Percentiles rank a stretch among this genome's conserved stretches.
These are phyloP conservation scores for Cerceris rybyensis DNA, from an alignment of 2,888 invertebrate genomes.

Conservation along the genomic window DNA sequence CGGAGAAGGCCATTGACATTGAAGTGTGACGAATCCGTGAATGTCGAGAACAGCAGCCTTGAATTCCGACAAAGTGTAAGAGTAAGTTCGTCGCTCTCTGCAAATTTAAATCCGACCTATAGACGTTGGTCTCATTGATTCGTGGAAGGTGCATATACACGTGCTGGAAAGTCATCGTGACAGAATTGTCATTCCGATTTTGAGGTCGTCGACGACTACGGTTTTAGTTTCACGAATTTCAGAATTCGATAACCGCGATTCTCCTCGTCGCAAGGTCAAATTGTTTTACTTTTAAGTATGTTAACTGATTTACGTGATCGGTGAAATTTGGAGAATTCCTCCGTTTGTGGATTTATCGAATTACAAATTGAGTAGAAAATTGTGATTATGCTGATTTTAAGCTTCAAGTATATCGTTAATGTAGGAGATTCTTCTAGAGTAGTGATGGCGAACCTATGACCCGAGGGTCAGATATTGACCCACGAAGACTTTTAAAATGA, in stretches of 20 bases:
- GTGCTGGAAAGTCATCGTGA: background rate
- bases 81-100: conserved; percentile 57
- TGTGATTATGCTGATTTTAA: too few species aligned
- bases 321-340: too few species aligned
- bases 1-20: conserved; percentile 59
- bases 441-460: too few species aligned
- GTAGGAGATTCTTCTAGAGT: too few species aligned
- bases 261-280: background rate
- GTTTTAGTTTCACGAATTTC: background rate
- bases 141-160: background rate
- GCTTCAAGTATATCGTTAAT: too few species aligned
- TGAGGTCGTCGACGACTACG: background rate
- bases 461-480: too few species aligned
- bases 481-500: too few species aligned
- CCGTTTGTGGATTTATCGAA: too few species aligned
- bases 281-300: background rate
- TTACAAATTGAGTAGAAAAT: too few species aligned
- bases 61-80: conserved; percentile 57
- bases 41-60: conserved; percentile 54
- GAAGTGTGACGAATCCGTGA: conserved; percentile 62
- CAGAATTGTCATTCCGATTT: background rate
- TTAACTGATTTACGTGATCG: background rate
- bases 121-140: background rate
- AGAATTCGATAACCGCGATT: background rate
- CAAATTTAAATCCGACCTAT: conserved; percentile 32